Conservation (phyloP, 2,888 invertebrate genomes). For the Pseudococcus jackbeardsleyi region DNA sequence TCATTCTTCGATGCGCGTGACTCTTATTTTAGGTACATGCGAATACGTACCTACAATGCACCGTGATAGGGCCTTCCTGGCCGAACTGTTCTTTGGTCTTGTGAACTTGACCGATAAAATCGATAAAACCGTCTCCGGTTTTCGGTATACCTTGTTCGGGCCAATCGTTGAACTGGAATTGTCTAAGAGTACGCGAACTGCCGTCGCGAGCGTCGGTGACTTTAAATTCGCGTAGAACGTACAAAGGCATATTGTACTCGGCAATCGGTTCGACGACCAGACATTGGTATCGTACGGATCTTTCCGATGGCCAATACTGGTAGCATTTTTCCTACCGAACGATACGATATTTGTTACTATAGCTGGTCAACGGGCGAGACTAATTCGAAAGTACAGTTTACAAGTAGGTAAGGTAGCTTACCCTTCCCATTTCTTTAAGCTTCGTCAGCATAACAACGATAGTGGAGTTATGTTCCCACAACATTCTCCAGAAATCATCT, state of each 20-base stretch:
- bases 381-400: neutral
- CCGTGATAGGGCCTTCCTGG: conserved; percentile 98
- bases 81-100: conserved; percentile 99
- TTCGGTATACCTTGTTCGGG: conserved; percentile 97
- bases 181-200: conserved; percentile 93
- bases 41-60: conserved; percentile 86
- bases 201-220: conserved; percentile 98
- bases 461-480: conserved; percentile 99
- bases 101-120: conserved; percentile 99
- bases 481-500: conserved; percentile 99
- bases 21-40: no score
- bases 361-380: neutral
- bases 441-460: conserved; percentile 99
- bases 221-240: conserved; percentile 98
- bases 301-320: conserved; percentile 99
- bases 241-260: conserved; percentile 99
- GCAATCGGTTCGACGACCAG: conserved; percentile 99
- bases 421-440: conserved; percentile 96
- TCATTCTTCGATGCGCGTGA: no score
- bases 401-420: no score
- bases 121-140: conserved; percentile 98
- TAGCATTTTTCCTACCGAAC: conserved; percentile 93
- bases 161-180: conserved; percentile 98
- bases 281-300: conserved; percentile 96
- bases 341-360: neutral